phyloP scores from a whole-genome alignment of 2,113 vertebrate genomes.

The Siniperca chuatsi region DNA sequence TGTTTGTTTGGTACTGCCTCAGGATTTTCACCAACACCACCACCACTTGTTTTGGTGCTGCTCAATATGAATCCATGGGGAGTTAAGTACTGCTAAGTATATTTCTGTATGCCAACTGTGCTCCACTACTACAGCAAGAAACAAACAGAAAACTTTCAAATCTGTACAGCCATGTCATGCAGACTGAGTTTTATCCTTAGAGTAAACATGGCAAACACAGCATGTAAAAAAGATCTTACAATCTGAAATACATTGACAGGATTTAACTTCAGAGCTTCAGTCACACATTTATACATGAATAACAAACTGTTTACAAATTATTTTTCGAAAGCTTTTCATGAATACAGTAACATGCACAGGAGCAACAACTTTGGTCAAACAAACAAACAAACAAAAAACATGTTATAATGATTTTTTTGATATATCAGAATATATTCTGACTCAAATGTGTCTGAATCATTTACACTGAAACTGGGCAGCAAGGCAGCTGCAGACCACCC shows the following conservation, averaged over 20 bases:
- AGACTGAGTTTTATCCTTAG: slow-evolving; percentile 32
- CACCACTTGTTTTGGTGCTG: slow-evolving; percentile 35
- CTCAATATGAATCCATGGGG: slow-evolving; percentile 50
- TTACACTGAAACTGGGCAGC: neutral
- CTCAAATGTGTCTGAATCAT: slow-evolving; percentile 6
- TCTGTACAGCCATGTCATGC: slow-evolving; percentile 45
- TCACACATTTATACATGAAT: neutral
- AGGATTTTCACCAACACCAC: slow-evolving; percentile 31
- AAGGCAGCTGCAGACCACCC: neutral
- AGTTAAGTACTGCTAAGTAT: slow-evolving; percentile 37
- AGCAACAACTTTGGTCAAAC: neutral
- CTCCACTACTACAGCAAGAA: slow-evolving; percentile 30
- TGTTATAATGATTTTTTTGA: neutral
- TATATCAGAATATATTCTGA: neutral
- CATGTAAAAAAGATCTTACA: slow-evolving; percentile 30
- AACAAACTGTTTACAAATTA: neutral
- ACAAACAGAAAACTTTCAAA: slow-evolving; percentile 50
- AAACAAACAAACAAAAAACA: neutral
- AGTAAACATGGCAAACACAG: slow-evolving; percentile 40
- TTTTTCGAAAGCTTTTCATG: too few species aligned
- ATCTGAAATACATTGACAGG: slow-evolving; percentile 30
- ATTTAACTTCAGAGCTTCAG: slow-evolving; percentile 21
- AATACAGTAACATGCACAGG: too few species aligned
- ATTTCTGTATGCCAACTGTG: slow-evolving; percentile 53
- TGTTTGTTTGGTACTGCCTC: slow-evolving; percentile 40